These are phyloP conservation scores for Tiliacea aurago DNA, from an alignment of 2,888 invertebrate genomes.

Conservation along the genomic window DNA sequence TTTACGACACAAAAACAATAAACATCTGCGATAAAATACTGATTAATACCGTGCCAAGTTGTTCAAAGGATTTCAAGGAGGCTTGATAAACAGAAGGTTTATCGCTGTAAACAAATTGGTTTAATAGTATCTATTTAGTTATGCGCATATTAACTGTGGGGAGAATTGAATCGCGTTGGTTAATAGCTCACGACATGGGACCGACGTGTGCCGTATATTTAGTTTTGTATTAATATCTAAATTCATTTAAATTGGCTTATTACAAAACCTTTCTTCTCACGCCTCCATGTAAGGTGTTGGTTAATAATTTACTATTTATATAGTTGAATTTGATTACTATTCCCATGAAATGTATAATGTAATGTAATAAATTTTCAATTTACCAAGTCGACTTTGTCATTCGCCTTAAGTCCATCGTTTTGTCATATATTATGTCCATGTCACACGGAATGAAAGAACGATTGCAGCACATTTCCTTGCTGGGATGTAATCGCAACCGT, in stretches of 20 bases:
- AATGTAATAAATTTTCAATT: conserved; percentile 54
- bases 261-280: conserved; percentile 71
- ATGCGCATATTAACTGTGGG: conserved; percentile 78
- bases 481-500: conserved; percentile 1
- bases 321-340: conserved; percentile 49
- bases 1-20: conserved; percentile 25
- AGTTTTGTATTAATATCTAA: conserved; percentile 69
- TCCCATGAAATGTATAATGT: conserved; percentile 50
- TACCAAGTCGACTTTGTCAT: conserved; percentile 40
- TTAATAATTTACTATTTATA: conserved; percentile 74
- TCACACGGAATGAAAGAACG: conserved; percentile 22
- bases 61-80: conserved; percentile 58
- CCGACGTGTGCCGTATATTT: conserved; percentile 71
- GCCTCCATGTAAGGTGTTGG: conserved; percentile 68
- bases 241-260: conserved; percentile 79
- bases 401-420: conserved; percentile 46
- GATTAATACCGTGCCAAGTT: conserved; percentile 45
- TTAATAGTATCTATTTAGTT: conserved; percentile 75
- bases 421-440: conserved; percentile 30
- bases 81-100: conserved; percentile 67
- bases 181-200: conserved; percentile 66
- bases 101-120: conserved; percentile 79
- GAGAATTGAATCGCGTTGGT: conserved; percentile 74
- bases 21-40: conserved; percentile 44
- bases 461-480: conserved; percentile 13